Percentiles rank a stretch among this genome's conserved stretches.
phyloP scores from a whole-genome alignment of 2,113 vertebrate species.

The Puntigrus tetrazona region DNA sequence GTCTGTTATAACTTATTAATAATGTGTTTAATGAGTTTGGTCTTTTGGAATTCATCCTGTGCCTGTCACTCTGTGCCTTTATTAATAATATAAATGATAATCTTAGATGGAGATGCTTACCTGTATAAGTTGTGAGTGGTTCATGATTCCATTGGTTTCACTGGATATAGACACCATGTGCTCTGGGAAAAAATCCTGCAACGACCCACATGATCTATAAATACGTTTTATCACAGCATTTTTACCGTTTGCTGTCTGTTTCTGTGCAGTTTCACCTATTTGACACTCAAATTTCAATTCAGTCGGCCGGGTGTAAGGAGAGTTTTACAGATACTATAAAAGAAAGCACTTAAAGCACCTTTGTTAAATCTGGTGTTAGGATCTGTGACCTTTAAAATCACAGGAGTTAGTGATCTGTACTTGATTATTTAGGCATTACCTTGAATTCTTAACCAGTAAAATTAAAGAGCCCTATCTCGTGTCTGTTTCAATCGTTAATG shows the following conservation, averaged over 20 bases:
- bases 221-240: no score
- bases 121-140: slow-evolving; percentile 88
- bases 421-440: slow-evolving; percentile 18
- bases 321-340: not conserved
- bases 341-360: not conserved
- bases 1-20: no score
- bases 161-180: slow-evolving; percentile 91
- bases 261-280: not conserved
- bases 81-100: not conserved
- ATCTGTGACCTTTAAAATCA: not conserved
- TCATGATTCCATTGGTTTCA: slow-evolving; percentile 82
- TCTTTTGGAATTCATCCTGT: no score
- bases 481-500: slow-evolving; percentile 23
- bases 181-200: slow-evolving; percentile 94
- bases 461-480: not conserved
- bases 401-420: not conserved
- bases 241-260: not conserved
- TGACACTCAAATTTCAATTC: not conserved
- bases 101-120: slow-evolving; percentile 67
- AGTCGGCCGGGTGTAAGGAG: not conserved
- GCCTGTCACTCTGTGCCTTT: not conserved
- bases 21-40: no score
- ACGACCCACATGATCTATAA: not conserved
- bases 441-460: slow-evolving; percentile 11
- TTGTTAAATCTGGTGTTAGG: not conserved